Percentiles rank a stretch among this genome's conserved stretches.
Evolutionary conservation across 1,140 invertebrate genomes (phyloP).

Genomic region (Vanessa tameamea): DNA sequence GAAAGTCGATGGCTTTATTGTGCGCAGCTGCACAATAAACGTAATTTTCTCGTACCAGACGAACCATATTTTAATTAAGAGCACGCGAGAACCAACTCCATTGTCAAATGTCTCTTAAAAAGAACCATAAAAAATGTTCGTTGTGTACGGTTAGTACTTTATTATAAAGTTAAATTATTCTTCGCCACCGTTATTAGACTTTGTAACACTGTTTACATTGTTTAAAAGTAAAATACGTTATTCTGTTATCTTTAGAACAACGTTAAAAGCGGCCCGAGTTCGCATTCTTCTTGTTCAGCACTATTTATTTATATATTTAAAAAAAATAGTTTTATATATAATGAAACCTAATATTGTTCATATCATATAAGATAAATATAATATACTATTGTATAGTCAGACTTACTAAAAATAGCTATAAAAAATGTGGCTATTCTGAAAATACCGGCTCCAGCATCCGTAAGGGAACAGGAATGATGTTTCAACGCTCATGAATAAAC

Average conservation of each 20-base stretch:
- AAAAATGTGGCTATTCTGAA: neutral
- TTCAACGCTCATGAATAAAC: conserved; percentile 15
- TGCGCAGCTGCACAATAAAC: neutral
- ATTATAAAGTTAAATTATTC: conserved; percentile 44
- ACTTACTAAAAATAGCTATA: neutral
- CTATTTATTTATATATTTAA: too few relatives aligned
- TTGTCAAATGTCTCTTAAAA: conserved; percentile 22
- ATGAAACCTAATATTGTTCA: too few relatives aligned
- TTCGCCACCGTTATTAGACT: conserved; percentile 10
- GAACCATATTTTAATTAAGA: conserved; percentile 11
- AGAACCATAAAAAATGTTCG: conserved; percentile 18
- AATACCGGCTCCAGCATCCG: neutral
- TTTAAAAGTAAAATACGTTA: conserved; percentile 15
- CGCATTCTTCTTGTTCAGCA: too few relatives aligned
- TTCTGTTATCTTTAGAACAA: neutral
- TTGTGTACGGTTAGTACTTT: conserved; percentile 38
- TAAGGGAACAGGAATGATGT: neutral
- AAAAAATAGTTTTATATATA: too few relatives aligned
- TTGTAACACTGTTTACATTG: conserved; percentile 25
- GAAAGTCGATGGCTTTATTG: too few relatives aligned
- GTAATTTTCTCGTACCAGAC: neutral
- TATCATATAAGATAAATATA: too few relatives aligned
- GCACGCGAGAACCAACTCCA: neutral
- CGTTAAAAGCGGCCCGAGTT: neutral
- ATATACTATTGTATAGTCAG: too few relatives aligned